Conservation (phyloP, 2,113 vertebrate genomes). For the Oreochromis spilurus region DNA sequence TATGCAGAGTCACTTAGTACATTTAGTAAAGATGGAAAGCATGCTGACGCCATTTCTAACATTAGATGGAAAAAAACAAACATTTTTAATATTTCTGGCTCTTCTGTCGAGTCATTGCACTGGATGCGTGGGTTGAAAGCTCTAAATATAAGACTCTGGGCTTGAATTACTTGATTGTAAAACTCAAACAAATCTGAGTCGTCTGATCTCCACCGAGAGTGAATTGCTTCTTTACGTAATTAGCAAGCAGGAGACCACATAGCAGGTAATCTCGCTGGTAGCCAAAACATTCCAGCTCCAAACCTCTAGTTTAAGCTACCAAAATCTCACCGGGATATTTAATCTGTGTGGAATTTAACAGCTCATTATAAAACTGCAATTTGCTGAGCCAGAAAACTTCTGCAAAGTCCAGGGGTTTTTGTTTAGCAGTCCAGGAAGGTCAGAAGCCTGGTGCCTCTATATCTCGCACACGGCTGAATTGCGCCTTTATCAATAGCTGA, state of each 20-base stretch:
- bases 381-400: neutral
- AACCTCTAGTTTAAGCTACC: slow-evolving; percentile 54
- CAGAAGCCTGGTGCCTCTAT: slow-evolving; percentile 61
- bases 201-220: neutral
- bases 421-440: slow-evolving; percentile 49
- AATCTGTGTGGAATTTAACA: slow-evolving; percentile 55
- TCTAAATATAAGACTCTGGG: neutral
- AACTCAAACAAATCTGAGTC: neutral
- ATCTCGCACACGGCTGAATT: slow-evolving; percentile 40
- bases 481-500: slow-evolving; percentile 58
- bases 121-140: neutral
- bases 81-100: neutral
- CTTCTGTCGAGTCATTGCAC: neutral
- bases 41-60: slow-evolving; percentile 14
- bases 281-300: slow-evolving; percentile 64
- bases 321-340: slow-evolving; percentile 51
- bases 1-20: neutral
- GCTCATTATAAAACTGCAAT: slow-evolving; percentile 21
- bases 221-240: neutral
- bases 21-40: neutral
- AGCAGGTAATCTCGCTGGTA: slow-evolving; percentile 60
- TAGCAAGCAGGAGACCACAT: slow-evolving; percentile 30
- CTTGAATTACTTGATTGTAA: neutral
- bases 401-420: slow-evolving; percentile 13
- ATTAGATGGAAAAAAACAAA: neutral